Percentiles rank a stretch among this genome's conserved stretches.
These are phyloP conservation scores for Drosophila bunnanda DNA, from an alignment of 2,888 invertebrate genomes.

Conservation along the genomic window DNA sequence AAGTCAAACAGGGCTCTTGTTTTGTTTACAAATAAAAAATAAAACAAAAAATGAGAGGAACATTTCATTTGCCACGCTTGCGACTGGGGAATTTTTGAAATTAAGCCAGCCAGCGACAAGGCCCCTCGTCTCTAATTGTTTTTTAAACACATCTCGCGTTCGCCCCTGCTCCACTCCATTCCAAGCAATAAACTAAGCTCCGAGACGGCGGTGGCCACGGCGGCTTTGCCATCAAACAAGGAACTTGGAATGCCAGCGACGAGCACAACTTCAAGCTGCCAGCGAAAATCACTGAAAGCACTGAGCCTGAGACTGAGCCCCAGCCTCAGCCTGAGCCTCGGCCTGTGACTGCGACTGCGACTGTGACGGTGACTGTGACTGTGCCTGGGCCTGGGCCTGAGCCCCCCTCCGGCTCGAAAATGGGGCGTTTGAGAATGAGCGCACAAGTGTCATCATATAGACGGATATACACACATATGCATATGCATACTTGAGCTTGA, in stretches of 20 bases:
- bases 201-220: constrained; percentile 49
- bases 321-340: neutral
- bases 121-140: constrained; percentile 66
- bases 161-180: constrained; percentile 31
- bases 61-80: constrained; percentile 16
- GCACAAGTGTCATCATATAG: constrained; percentile 44
- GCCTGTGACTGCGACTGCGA: neutral
- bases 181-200: constrained; percentile 15
- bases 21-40: constrained; percentile 22
- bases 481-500: constrained; percentile 47
- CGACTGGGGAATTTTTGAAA: constrained; percentile 32
- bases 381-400: neutral
- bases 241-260: constrained; percentile 39
- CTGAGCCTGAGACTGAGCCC: neutral
- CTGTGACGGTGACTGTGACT: neutral
- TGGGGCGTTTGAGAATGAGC: constrained; percentile 42
- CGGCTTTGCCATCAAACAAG: constrained; percentile 58
- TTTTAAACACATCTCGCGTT: constrained; percentile 73
- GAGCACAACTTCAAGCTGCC: constrained; percentile 25
- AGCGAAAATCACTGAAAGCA: constrained; percentile 34
- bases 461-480: constrained; percentile 27
- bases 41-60: constrained; percentile 4
- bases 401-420: constrained; percentile 36
- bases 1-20: constrained; percentile 24
- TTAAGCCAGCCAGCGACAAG: constrained; percentile 17